These are phyloP conservation scores for Crossaster papposus DNA, from an alignment of 53 echinoderm and acorn worm genomes.

Conservation along the genomic window DNA sequence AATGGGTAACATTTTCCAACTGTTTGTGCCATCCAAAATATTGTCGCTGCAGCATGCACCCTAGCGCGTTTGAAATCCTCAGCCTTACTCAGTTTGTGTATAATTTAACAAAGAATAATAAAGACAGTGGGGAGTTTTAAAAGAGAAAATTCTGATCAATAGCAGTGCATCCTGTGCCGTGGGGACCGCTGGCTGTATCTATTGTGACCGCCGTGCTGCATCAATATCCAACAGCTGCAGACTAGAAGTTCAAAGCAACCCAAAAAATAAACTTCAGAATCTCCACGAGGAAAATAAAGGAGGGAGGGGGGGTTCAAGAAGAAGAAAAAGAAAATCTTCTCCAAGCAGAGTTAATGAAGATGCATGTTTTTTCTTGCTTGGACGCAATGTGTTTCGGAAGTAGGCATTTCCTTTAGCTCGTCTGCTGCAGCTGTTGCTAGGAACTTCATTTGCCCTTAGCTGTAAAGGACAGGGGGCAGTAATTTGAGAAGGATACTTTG, in stretches of 20 bases:
- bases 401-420: conserved; percentile 45
- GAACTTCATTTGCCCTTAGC: not conserved
- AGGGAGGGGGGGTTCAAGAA: no score
- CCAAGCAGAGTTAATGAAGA: conserved; percentile 36
- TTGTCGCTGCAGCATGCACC: no score
- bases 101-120: conserved; percentile 1
- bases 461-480: not conserved
- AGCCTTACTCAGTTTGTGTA: not conserved
- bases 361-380: conserved; percentile 47
- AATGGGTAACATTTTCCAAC: not conserved
- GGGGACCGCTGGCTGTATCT: conserved; percentile 10
- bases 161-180: conserved; percentile 18
- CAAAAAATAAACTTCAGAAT: conserved; percentile 42
- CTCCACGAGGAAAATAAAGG: not conserved
- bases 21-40: not conserved
- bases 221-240: conserved; percentile 50
- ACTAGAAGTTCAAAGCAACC: conserved; percentile 41
- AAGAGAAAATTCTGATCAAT: conserved; percentile 26
- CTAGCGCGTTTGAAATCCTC: not conserved
- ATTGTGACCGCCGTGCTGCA: conserved; percentile 18
- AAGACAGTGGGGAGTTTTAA: not conserved
- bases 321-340: conserved; percentile 7
- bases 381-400: conserved; percentile 47
- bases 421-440: conserved; percentile 31
- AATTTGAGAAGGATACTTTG: not conserved